Conservation (phyloP, 2,888 invertebrate genomes). For the Sepiola atlantica region DNA sequence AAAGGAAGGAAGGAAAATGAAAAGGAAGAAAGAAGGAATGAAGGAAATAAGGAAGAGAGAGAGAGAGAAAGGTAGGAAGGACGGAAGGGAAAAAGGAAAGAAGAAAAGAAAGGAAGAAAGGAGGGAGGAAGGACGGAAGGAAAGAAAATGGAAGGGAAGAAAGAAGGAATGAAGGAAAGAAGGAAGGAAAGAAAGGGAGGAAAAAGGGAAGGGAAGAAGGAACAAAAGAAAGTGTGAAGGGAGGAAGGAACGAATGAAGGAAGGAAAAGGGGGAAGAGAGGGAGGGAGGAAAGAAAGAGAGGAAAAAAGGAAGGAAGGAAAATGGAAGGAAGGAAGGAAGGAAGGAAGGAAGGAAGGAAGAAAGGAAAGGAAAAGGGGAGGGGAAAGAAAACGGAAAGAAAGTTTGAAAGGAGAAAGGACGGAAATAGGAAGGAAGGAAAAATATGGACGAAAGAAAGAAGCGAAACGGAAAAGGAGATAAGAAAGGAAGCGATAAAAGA, state of each 20-base stretch:
- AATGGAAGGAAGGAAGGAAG: neutral
- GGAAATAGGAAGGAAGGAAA: too few species aligned
- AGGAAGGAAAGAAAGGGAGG: neutral
- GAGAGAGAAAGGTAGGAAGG: neutral
- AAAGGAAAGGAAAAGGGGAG: neutral
- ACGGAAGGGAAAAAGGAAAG: neutral
- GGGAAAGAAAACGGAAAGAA: too few species aligned
- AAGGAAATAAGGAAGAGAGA: neutral
- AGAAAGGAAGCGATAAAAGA: neutral
- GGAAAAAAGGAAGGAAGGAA: too few species aligned
- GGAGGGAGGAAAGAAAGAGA: too few species aligned
- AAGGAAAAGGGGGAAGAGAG: neutral
- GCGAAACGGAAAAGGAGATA: neutral
- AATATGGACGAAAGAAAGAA: neutral
- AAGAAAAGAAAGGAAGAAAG: neutral
- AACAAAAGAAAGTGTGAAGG: neutral
- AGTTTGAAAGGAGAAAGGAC: too few species aligned
- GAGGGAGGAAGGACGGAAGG: neutral
- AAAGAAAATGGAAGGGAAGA: neutral
- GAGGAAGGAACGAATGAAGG: neutral
- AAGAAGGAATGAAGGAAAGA: neutral
- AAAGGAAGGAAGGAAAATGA: too few species aligned
- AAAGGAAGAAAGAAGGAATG: neutral
- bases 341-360: neutral
- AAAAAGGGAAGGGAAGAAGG: neutral